A percentile compares a stretch with the other conserved stretches of the same genome.
phyloP scores from a whole-genome alignment of 2,888 invertebrate genomes.

The Entomobrya multifasciata region DNA sequence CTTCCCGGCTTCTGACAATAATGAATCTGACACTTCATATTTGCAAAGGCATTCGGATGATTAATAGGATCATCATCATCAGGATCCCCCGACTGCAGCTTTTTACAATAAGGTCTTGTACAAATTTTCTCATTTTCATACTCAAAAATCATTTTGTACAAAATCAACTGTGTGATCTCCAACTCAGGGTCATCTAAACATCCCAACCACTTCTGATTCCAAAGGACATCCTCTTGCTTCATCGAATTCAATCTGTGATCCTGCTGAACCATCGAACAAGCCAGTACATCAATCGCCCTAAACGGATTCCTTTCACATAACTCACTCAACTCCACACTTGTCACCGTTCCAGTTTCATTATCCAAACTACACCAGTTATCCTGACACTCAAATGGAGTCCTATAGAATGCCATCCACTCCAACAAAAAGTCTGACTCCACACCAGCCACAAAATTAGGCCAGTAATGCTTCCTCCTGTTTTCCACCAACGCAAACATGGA shows the following conservation, averaged over 20 bases:
- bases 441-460: neutral
- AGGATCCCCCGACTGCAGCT: neutral
- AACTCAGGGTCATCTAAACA: neutral
- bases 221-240: neutral
- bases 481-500: neutral
- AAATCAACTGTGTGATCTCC: neutral
- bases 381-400: neutral
- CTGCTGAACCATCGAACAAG: conserved; percentile 12
- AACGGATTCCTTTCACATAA: conserved; percentile 28
- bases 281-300: conserved; percentile 36
- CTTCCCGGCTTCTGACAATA: conserved; percentile 16
- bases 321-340: neutral
- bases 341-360: too few relatives aligned
- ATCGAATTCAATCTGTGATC: neutral
- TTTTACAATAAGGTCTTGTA: neutral
- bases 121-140: neutral
- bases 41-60: conserved; percentile 27
- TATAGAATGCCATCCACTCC: neutral
- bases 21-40: conserved; percentile 30
- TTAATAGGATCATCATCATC: neutral
- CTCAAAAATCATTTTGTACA: conserved; percentile 22
- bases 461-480: neutral
- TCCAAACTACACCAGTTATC: too few relatives aligned
- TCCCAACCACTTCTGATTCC: neutral
- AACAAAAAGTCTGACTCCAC: neutral